Evolutionary conservation across 2,113 vertebrate species (phyloP), one percentile per base, ranked within the genome.

Genomic region (Aix galericulata): DNA sequence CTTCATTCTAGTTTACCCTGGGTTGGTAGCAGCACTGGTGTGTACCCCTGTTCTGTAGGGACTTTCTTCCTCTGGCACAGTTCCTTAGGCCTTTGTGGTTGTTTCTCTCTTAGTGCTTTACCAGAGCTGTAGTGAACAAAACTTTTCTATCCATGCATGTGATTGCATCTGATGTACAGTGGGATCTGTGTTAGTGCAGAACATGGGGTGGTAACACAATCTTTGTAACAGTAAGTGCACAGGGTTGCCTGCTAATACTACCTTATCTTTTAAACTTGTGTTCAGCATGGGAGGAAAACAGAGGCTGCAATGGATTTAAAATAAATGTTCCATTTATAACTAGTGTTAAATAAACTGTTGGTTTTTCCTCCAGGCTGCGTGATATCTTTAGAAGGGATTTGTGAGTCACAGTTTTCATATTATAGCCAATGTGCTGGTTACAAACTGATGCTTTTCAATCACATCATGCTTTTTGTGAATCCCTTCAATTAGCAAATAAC

Each of bases 401-500:
- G 46, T 42, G 66, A 76, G 83, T 92, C 82, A 82, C 32, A 67
- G 77, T 73, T 79, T 72, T 66, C 82, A 69, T 66, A 3, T 95
- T 69, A 17, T 29, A 86, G 25, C 53, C 52, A 53, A 77, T 42
- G 53, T 82, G 48, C 71, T 84, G 62, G 46, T 62, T 88, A 13
- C 52, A 91, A 81, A 91, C 79, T 68, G 14, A 42, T 88, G 85
- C 38, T 82, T 92, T 93, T 96, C 83, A 62, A 60, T 94, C 85
- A 90, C 83, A 85, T 95, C 75, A 8, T 73, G 76, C 56, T 94
- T 88, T 86, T 59, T 90, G 89, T 1, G 2, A 88, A 72, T 93
- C 72, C 69, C 79, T 96, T 96, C 91, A 92, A 90, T 91, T 94
- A 92, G 81, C 77, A 93, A 94, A 88, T 92, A 92, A 80, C 63